Base-by-base conservation (phyloP, 2,113 vertebrate species). In the Motacilla alba region DNA sequence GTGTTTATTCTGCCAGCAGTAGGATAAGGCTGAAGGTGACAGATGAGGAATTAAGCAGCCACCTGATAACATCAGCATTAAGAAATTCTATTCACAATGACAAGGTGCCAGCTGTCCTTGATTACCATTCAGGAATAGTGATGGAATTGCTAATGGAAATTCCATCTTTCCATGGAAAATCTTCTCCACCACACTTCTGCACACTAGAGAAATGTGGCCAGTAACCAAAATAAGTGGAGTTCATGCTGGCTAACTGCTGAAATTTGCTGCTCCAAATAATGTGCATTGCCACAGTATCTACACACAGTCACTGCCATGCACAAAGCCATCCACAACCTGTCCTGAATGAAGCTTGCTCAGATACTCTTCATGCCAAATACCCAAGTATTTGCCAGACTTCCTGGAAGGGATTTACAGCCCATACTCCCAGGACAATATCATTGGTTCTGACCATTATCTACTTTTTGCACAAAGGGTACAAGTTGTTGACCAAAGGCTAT, bases 401-500 rank as follows among this genome's bases (percentile, higher is more conserved):
- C 82, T 92, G 82, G 41, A 26, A 93, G 26, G 59, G 52, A 67
- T 92, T 95, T 93, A 69, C 60, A 86, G 67, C 47, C 39, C 60
- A 37, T 83, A 70, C 75, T 83, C 46, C 75, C 75, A 74, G 56
- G 59, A 86, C 67, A 85, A 67, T 86, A 85, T 76, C 75, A 18
- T 63, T 39, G 50, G 67, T 46, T 44, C n/a, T 76, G 81, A 43
- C 62, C 44, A 75, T 93, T 94, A 95, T 62, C 81, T 82, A 28
- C 66, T 73, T 84, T 79, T 76, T 4, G 5, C 83, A 76, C 70
- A 87, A 95, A 82, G 53, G 28, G 49, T 79, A 82, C 44, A 68
- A 86, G 33, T 62, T 93, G 74, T 91, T 93, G 89, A 93, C 87
- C 91, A 87, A 89, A 87, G 67, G 70, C 70, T 79, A 50, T 84